A percentile compares a stretch with the other conserved stretches of the same genome.
Conservation (phyloP, 1,140 invertebrate genomes). For the Pogonus chalceus region DNA sequence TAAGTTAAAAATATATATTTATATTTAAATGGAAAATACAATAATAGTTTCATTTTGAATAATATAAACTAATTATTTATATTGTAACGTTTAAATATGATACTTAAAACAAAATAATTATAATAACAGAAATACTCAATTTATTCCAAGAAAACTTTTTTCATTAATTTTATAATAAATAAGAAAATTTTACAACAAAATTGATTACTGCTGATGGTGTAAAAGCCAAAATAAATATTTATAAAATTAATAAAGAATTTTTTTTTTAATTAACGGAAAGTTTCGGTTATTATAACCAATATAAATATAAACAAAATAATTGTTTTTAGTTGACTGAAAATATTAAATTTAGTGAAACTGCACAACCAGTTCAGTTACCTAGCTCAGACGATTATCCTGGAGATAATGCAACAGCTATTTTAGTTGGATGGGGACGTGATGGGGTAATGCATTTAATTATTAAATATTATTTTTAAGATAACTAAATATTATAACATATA, state of each 20-base stretch:
- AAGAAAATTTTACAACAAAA: not conserved
- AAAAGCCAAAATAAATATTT: not conserved
- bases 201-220: not conserved
- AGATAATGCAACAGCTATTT: not conserved
- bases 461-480: not conserved
- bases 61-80: not conserved
- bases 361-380: not conserved
- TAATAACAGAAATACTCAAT: not conserved
- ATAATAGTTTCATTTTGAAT: not conserved
- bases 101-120: not conserved
- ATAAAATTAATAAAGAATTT: too few species aligned
- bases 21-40: not conserved
- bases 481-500: not conserved
- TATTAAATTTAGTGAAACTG: not conserved
- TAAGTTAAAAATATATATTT: not conserved
- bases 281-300: not conserved
- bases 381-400: not conserved
- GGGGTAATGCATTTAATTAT: conserved; percentile 6
- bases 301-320: not conserved
- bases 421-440: conserved; percentile 14
- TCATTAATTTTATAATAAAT: too few species aligned
- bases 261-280: too few species aligned
- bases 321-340: not conserved
- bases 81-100: not conserved
- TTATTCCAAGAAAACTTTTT: not conserved